Evolutionary conservation across 2,888 invertebrate genomes (phyloP), one percentile per base, ranked within the genome.

Genomic region (Tetranychus piercei): DNA sequence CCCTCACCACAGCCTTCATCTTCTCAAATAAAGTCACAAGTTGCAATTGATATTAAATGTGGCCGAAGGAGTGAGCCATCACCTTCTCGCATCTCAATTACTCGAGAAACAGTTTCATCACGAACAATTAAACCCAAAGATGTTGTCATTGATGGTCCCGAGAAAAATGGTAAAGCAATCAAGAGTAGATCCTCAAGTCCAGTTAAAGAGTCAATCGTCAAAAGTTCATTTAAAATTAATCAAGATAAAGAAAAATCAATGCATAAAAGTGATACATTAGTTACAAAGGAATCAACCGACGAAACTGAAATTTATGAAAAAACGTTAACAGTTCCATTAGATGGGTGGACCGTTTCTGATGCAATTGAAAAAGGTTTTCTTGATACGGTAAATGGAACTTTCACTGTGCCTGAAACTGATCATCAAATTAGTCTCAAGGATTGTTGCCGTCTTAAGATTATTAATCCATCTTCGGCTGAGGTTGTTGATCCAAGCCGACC

Each of bases 341-440:
- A 89, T 76, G 92, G 94, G 4, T 92, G 92, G 90, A 86, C 87
- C 75, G 85, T 95, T 2, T 85, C 87, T 74, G 90, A 92, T 80
- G 93, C 94, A 3, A 91, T 95, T 78, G 86, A 89, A 67, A 88
- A 89, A 80, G 88, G 88, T 74, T 82, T 92, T 4, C 90, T 94
- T 79, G 90, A 95, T 82, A 89, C 94, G 1, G 84, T 87, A 0
- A 88, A 87, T 1, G 95, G 96, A 3, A 84, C 90, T 55, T 92
- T 95, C 79, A 87, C 88, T 20, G 90, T 95, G 77, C 91, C 91
- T 1, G 90, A 90, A 18, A 92, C 92, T 8, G 92, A 93, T 81
- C 86, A 91, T 78, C 84, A 89, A 74, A 69, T 69, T 69, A 89
- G 90, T 76, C 89, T 95, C 79, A 88, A 90, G 81, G 94, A 94